Base-by-base conservation (phyloP, 2,888 invertebrate genomes). In the Caenorhabditis doughertyi region DNA sequence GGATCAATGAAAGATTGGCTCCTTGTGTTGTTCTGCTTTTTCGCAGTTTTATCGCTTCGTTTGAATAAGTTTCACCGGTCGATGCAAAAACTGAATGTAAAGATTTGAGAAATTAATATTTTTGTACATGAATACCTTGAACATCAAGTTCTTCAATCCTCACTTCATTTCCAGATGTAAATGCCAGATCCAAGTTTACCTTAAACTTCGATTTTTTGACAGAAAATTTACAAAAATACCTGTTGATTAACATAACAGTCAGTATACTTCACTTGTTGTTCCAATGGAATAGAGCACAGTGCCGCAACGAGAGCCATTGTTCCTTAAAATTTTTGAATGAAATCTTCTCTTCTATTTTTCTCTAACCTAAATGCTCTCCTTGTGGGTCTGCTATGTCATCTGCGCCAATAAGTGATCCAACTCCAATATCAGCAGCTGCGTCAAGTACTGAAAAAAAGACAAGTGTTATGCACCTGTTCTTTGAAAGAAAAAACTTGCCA, bases 301-400 rank as follows among this genome's bases (percentile, higher is more conserved):
- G 96, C 95, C 0, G 97, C 96, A 0, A 96, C 96, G 93, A 98
- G 97, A 0, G 98, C 96, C 98, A 98, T 98, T 77, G 98, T 96
- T 11, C 87, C 89, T 89, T 51, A 35, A 79, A 55, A 5, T 11
- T 18, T n/a, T 11, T 25, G 5, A n/a, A 27, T 60, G 29, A 65
- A 32, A 29, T 29, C 39, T n/a, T n/a, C n/a, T n/a, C n/a, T n/a
- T n/a, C n/a, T n/a, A n/a, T 56, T 55, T 29, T 3, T 16, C 16
- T 11, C 47, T 56, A 39, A 44, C 97, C 98, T 87, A 98, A 94
- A 93, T 98, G 97, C 92, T 98, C 98, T 7, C 96, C 96, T 92
- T 97, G 96, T 47, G 95, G 95, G 92, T 96, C 96, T 44, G 96
- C 95, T 95, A 99, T 96, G 91, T 98, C 97, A 73, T 95, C 96